Percentiles rank a stretch among this genome's conserved stretches.
Evolutionary conservation across 2,113 vertebrate species (phyloP).

Genomic region (Todiramphus saurophagus): DNA sequence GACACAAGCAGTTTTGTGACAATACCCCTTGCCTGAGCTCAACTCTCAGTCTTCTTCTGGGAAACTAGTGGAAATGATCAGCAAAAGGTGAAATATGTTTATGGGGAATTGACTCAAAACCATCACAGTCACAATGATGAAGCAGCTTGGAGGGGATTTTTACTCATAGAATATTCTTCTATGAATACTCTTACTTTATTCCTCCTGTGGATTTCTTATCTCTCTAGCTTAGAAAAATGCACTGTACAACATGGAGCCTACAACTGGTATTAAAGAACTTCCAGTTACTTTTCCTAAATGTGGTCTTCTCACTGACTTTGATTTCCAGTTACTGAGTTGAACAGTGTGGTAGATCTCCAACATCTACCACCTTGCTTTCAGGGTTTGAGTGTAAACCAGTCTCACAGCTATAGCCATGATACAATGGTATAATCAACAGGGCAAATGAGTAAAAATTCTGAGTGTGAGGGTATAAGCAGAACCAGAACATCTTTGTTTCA

Average conservation of each 20-base stretch:
- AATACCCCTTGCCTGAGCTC: neutral
- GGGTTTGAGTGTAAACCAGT: neutral
- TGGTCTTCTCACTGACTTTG: neutral
- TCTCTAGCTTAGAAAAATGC: neutral
- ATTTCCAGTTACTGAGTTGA: neutral
- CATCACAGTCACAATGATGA: neutral
- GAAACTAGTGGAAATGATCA: neutral
- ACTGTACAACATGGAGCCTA: neutral
- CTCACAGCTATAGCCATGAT: neutral
- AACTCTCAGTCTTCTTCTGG: neutral
- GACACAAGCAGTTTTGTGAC: neutral
- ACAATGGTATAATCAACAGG: neutral
- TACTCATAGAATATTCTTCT: neutral
- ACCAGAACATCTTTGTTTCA: neutral
- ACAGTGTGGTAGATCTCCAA: neutral
- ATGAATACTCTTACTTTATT: neutral
- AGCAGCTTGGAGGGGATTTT: neutral
- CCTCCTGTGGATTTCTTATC: neutral
- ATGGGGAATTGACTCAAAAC: neutral
- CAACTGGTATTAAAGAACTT: neutral
- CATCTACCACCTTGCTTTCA: neutral
- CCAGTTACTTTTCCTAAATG: neutral
- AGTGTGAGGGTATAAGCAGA: neutral
- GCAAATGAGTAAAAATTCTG: neutral
- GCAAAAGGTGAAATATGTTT: neutral